Conservation (phyloP, 1,140 invertebrate genomes). For the Nylanderia fulva region DNA sequence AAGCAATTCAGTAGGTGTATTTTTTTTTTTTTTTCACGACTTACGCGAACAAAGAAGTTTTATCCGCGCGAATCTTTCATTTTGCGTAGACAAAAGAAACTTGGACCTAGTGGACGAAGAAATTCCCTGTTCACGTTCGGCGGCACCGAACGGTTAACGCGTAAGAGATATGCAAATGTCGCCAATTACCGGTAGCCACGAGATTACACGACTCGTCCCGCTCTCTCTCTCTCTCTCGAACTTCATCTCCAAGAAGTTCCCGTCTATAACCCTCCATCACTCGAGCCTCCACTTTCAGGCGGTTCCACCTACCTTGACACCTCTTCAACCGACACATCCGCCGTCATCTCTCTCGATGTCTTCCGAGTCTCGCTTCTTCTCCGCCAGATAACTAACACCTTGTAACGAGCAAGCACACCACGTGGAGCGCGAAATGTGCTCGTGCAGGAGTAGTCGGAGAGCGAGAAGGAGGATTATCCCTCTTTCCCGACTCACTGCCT, state of each 20-base stretch:
- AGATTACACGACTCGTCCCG: constrained; percentile 75
- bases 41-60: background rate
- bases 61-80: background rate
- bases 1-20: background rate
- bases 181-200: constrained; percentile 82
- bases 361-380: constrained; percentile 15
- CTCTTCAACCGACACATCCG: constrained; percentile 33
- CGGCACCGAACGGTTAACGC: constrained; percentile 51
- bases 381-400: constrained; percentile 73
- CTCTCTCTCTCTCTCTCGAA: constrained; percentile 20
- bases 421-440: constrained; percentile 29
- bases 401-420: constrained; percentile 62
- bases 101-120: background rate
- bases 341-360: constrained; percentile 30
- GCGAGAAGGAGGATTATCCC: constrained; percentile 57
- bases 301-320: constrained; percentile 46
- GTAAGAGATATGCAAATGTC: constrained; percentile 82
- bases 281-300: constrained; percentile 17
- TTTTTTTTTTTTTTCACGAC: no score
- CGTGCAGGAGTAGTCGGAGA: constrained; percentile 6
- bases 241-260: background rate
- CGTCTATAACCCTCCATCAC: constrained; percentile 55
- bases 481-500: constrained; percentile 10
- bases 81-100: background rate
- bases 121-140: constrained; percentile 34